These are phyloP conservation scores for Muraenolepis orangiensis DNA, from an alignment of 2,797 vertebrate genomes.

Conservation along the genomic window DNA sequence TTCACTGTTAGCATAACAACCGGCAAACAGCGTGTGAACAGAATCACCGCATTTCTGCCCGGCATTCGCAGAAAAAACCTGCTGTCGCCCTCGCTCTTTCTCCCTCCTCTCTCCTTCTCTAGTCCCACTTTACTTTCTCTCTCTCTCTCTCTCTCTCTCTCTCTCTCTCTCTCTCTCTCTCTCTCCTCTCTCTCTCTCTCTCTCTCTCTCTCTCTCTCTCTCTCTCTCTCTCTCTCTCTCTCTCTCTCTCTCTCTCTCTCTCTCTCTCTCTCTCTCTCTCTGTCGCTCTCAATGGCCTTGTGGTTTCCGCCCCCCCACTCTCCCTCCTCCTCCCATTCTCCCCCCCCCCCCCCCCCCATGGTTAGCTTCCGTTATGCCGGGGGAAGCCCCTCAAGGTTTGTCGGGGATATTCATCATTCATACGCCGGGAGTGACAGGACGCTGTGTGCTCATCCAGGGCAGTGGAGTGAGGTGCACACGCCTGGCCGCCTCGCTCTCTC, in stretches of 20 bases:
- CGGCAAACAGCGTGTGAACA: background rate
- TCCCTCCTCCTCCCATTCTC: no score
- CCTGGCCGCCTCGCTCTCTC: background rate
- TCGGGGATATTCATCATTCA: slow-evolving; percentile 41
- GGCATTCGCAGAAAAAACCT: background rate
- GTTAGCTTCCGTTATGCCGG: background rate
- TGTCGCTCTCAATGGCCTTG: no score
- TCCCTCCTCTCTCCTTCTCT: background rate
- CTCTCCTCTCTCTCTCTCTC: no score
- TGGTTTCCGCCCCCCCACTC: background rate
- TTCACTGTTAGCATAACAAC: background rate
- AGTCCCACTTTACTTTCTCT: no score
- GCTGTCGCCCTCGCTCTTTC: no score
- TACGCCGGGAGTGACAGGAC: slow-evolving; percentile 55
- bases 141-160: no score
- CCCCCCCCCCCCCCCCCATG: background rate
- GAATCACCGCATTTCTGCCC: background rate
- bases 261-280: no score
- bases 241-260: no score
- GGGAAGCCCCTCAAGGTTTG: slow-evolving; percentile 41
- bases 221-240: no score
- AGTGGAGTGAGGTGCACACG: slow-evolving; percentile 58
- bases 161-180: no score
- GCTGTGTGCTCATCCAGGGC: slow-evolving; percentile 58
- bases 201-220: no score